Evolutionary conservation across 1,140 invertebrate genomes (phyloP).

Genomic region (Agrilus planipennis): DNA sequence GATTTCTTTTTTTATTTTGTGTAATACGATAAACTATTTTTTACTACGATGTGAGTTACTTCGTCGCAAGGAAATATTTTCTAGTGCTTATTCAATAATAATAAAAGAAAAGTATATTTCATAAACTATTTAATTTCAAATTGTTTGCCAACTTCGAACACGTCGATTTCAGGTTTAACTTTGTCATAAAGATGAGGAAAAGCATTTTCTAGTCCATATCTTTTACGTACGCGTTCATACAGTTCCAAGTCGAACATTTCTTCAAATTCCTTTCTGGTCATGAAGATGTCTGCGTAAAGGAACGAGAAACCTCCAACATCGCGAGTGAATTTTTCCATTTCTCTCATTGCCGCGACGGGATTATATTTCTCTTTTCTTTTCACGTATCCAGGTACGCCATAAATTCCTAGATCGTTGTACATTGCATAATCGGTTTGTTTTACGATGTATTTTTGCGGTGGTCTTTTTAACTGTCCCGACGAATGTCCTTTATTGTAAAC

Average conservation of each 20-base stretch:
- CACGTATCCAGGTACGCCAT: conserved; percentile 44
- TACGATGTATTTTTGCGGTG: conserved; percentile 35
- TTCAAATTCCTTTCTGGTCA: conserved; percentile 45
- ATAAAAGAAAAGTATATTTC: too few species aligned
- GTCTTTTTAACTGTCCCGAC: conserved; percentile 36
- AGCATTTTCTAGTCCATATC: conserved; percentile 38
- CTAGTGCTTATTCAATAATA: too few species aligned
- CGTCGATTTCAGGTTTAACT: conserved; percentile 56
- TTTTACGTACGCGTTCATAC: conserved; percentile 38
- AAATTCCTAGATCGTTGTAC: conserved; percentile 45
- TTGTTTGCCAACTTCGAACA: conserved; percentile 45
- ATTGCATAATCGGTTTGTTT: conserved; percentile 40
- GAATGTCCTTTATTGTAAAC: conserved; percentile 40
- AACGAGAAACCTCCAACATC: conserved; percentile 44
- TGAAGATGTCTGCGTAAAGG: conserved; percentile 53
- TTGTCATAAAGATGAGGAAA: conserved; percentile 44
- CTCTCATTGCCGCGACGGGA: conserved; percentile 39
- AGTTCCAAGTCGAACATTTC: conserved; percentile 40
- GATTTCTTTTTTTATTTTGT: too few species aligned
- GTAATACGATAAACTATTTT: too few species aligned
- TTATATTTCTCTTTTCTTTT: conserved; percentile 38
- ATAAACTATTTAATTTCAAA: conserved; percentile 19
- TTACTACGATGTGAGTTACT: too few species aligned
- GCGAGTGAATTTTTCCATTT: conserved; percentile 44
- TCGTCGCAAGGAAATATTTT: too few species aligned